These are phyloP conservation scores for Dicranocentrus wangi DNA, from an alignment of 2,888 invertebrate species.

Conservation along the genomic window DNA sequence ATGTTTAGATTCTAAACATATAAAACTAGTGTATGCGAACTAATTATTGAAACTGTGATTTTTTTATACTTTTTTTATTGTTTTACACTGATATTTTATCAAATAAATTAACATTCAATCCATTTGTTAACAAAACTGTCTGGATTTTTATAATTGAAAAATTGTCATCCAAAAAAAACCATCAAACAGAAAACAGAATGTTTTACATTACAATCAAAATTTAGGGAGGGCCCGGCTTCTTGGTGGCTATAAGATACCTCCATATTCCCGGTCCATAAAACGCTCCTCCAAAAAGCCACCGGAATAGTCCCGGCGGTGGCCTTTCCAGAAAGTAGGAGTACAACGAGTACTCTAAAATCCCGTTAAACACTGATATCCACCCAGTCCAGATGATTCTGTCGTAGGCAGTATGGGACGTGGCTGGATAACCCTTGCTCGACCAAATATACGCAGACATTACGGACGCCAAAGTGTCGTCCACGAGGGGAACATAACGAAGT, in stretches of 20 bases:
- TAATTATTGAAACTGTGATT: no score
- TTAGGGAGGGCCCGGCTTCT: neutral
- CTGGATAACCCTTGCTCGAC: conserved; percentile 26
- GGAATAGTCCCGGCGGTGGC: conserved; percentile 32
- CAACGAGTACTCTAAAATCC: conserved; percentile 32
- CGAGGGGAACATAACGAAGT: conserved; percentile 12
- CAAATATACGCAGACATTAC: conserved; percentile 17
- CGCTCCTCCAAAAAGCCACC: conserved; percentile 40
- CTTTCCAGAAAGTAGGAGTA: conserved; percentile 21
- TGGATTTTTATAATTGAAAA: no score
- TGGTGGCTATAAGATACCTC: conserved; percentile 15
- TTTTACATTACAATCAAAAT: no score
- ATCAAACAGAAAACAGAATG: no score
- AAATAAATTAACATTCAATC: no score
- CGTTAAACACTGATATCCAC: conserved; percentile 37
- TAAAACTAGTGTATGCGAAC: no score
- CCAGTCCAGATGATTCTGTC: conserved; percentile 38
- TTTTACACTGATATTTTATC: no score
- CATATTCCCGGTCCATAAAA: conserved; percentile 36
- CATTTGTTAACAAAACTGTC: no score
- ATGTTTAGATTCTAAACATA: no score
- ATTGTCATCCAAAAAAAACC: no score
- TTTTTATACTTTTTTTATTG: no score
- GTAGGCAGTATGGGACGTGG: conserved; percentile 19
- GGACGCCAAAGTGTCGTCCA: conserved; percentile 41